These are phyloP conservation scores for Morelia viridis DNA, from an alignment of 2,797 vertebrate genomes.

Conservation along the genomic window DNA sequence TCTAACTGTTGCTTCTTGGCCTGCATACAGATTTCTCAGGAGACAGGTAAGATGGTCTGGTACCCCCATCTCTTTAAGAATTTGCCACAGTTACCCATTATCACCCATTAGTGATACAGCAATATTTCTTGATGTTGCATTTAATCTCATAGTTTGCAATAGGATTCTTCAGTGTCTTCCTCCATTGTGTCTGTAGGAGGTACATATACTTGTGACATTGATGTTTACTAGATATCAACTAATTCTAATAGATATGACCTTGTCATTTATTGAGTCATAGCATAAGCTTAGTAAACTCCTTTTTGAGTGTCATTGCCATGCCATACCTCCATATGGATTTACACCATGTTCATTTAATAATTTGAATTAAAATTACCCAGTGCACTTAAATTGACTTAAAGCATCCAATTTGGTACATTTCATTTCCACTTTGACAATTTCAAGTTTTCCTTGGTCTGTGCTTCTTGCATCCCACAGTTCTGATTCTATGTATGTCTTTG, in stretches of 20 bases:
- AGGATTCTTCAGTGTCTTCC: not conserved
- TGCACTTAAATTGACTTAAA: not conserved
- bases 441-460: not conserved
- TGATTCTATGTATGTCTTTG: not conserved
- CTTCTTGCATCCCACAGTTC: not conserved
- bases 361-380: not conserved
- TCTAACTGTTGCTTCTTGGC: too few species aligned
- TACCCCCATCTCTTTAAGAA: too few species aligned
- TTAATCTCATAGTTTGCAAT: not conserved
- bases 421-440: not conserved
- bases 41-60: too few species aligned
- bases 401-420: not conserved
- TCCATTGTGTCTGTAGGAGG: not conserved
- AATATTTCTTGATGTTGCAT: not conserved
- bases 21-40: too few species aligned
- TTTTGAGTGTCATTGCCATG: not conserved
- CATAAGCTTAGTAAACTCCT: not conserved
- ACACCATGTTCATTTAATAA: too few species aligned
- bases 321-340: not conserved
- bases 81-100: too few species aligned
- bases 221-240: not conserved
- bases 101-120: not conserved
- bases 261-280: not conserved
- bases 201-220: not conserved
- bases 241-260: not conserved